Conservation (phyloP, 2,888 invertebrate species). For the Phyto melanocephala region DNA sequence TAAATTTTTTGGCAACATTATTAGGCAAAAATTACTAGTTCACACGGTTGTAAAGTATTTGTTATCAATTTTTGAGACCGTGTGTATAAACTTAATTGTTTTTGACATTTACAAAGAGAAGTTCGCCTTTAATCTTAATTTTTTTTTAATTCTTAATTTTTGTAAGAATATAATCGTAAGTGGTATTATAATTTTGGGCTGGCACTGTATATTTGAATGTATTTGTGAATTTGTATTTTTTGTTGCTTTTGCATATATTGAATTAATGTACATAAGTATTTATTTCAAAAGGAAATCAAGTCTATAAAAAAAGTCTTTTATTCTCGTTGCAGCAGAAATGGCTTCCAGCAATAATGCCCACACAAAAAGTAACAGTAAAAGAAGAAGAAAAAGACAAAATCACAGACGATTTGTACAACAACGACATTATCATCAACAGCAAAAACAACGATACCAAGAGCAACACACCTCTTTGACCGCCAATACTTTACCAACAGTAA, state of each 20-base stretch:
- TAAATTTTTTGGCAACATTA: no score
- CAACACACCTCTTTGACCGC: conserved; percentile 57
- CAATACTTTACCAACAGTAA: background rate
- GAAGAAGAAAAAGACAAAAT: conserved; percentile 65
- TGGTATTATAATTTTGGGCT: no score
- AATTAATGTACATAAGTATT: no score
- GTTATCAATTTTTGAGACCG: no score
- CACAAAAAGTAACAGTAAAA: conserved; percentile 56
- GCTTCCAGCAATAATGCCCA: conserved; percentile 71
- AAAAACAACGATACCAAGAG: conserved; percentile 38
- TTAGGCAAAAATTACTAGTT: no score
- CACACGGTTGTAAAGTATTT: no score
- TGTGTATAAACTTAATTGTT: no score
- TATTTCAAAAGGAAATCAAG: background rate
- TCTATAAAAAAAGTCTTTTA: background rate
- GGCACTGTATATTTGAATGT: no score
- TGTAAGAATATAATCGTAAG: no score
- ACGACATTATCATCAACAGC: conserved; percentile 45
- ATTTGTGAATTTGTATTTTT: conserved; percentile 2
- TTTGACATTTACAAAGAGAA: no score
- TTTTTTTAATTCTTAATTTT: no score
- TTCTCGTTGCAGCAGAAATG: conserved; percentile 73
- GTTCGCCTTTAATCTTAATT: no score
- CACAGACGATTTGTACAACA: conserved; percentile 9
- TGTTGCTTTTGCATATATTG: background rate